Base-by-base conservation (phyloP, 2,113 vertebrate genomes). In the Sinocyclocheilus anshuiensis region DNA sequence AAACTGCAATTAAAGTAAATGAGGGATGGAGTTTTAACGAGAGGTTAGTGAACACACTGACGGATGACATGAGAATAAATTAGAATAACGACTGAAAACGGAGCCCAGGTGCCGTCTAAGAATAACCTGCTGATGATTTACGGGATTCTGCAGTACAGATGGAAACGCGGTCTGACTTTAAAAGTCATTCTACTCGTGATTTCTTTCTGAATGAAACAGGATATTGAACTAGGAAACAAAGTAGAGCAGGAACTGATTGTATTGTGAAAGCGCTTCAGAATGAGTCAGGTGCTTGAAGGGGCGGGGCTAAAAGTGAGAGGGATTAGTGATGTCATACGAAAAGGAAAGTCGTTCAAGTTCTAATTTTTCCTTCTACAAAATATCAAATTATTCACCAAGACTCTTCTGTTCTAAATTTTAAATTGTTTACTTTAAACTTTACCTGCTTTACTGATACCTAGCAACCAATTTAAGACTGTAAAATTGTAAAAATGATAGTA, bases 1-100 rank as follows among this genome's bases (percentile, higher is more conserved):
- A 84, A 77, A 71, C 39, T 61, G 57, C 78, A 83, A 87, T 85
- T 85, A 87, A 79, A 78, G 26, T 20, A 42, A 85, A 77, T 85
- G 57, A 81, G 63, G 57, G n/a, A 63, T 24, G 59, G 57, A 20
- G 80, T 42, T 81, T 81, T 80, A 84, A 83, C 20, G 57, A 79
- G 61, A 77, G 75, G 22, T 78, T 33, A 85, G 71, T 36, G 50
- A 59, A 86, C 53, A 82, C 63, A 57, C 13, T 33, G 29, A 33
- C 2, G 16, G 53, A 24, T 13, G 45, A 76, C 26, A 48, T 22
- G n/a, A 12, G 53, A 36, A 77, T 55, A 75, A 75, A 80, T 75
- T 22, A 36, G 65, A 83, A 42, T 59, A 71, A 85, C 11, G 39
- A 55, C 4, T 77, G 86, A 53, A 84, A 80, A 2, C 39, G 10